Evolutionary conservation across 2,113 vertebrate genomes (phyloP).

Genomic region (Microcebus tavaratra): DNA sequence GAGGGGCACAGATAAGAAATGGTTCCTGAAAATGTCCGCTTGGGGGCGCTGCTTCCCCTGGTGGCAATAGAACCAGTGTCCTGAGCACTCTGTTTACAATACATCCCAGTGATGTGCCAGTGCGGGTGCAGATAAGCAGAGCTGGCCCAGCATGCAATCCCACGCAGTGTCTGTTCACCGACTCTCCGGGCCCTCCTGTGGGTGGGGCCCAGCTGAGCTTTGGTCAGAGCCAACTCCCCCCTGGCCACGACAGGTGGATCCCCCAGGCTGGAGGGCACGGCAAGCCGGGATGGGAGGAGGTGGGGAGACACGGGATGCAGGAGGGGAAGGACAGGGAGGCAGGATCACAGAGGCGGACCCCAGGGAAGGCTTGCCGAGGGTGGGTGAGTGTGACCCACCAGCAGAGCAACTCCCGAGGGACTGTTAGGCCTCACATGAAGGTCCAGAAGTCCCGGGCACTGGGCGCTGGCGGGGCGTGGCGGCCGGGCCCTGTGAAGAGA

Average conservation of each 20-base stretch:
- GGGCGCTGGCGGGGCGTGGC: background rate
- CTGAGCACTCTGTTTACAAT: background rate
- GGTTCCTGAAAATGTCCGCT: background rate
- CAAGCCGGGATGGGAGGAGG: background rate
- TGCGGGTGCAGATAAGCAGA: background rate
- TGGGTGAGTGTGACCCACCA: background rate
- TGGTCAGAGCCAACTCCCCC: background rate
- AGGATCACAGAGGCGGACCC: background rate
- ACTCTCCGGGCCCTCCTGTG: background rate
- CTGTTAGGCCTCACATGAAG: conserved; percentile 36
- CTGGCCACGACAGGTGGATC: background rate
- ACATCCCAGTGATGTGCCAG: background rate
- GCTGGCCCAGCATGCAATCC: background rate
- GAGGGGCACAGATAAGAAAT: background rate
- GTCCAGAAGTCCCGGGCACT: conserved; percentile 67
- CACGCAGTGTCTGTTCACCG: background rate
- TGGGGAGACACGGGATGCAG: background rate
- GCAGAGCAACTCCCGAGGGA: background rate
- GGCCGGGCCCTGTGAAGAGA: background rate
- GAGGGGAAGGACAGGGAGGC: background rate
- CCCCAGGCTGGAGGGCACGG: background rate
- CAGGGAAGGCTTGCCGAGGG: background rate
- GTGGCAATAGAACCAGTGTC: background rate
- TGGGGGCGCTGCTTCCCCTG: background rate
- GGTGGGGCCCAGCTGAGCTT: background rate